Conservation (phyloP, 2,888 invertebrate species). For the Drosophila subquinaria region DNA sequence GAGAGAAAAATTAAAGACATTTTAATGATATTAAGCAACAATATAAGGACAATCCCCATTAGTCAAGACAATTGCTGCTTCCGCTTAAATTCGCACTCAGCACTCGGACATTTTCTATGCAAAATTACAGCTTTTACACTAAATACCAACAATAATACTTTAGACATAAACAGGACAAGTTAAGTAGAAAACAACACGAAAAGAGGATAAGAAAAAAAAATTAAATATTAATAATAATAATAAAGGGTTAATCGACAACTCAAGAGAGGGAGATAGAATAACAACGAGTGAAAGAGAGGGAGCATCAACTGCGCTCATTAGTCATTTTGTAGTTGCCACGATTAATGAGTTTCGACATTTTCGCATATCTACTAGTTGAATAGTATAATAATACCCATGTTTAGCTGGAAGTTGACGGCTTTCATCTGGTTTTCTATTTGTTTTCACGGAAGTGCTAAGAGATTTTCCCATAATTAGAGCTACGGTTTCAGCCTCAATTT, state of each 20-base stretch:
- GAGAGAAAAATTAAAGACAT: neutral
- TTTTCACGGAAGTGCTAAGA: slow-evolving; percentile 67
- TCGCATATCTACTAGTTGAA: slow-evolving; percentile 51
- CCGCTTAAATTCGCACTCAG: slow-evolving; percentile 6
- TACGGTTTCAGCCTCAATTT: slow-evolving; percentile 59
- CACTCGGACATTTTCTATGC: neutral
- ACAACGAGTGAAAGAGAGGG: slow-evolving; percentile 10
- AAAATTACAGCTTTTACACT: slow-evolving; percentile 16
- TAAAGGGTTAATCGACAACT: neutral
- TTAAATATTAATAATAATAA: no score
- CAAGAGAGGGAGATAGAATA: neutral
- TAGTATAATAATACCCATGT: slow-evolving; percentile 27
- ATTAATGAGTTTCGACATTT: slow-evolving; percentile 79
- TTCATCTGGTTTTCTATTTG: slow-evolving; percentile 48
- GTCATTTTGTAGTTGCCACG: slow-evolving; percentile 77
- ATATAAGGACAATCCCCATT: neutral
- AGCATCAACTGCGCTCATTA: slow-evolving; percentile 59
- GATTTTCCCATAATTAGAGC: slow-evolving; percentile 81
- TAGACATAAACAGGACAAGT: no score
- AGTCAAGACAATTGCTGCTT: slow-evolving; percentile 10
- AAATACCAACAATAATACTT: neutral
- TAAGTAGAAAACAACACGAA: no score
- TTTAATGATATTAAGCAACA: slow-evolving; percentile 7
- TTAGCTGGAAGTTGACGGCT: slow-evolving; percentile 8
- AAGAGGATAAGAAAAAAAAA: no score